These are phyloP conservation scores for Trematocara stigmaticum DNA, from an alignment of 2,113 vertebrate genomes.

Conservation along the genomic window DNA sequence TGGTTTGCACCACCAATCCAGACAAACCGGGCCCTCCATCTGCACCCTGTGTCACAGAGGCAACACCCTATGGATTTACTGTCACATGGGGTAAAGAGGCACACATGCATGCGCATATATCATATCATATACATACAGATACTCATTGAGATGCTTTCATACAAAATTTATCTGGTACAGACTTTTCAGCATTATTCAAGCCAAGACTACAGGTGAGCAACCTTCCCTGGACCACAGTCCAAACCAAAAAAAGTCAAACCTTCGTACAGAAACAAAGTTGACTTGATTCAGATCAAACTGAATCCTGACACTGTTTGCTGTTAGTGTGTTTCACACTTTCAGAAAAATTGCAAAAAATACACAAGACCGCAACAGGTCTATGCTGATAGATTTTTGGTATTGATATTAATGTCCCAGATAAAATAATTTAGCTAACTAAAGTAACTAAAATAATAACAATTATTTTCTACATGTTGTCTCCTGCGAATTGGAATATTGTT, in stretches of 20 bases:
- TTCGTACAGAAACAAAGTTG: not conserved
- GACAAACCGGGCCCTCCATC: conserved; percentile 92
- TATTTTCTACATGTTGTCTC: not conserved
- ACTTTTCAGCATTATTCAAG: not conserved
- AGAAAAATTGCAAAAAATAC: not conserved
- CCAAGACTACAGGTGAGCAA: not conserved
- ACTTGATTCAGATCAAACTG: not conserved
- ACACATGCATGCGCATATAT: not conserved
- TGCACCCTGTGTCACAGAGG: conserved; percentile 76
- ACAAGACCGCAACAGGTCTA: accelerated
- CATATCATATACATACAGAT: not conserved
- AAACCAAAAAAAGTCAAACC: not conserved
- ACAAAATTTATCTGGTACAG: not conserved
- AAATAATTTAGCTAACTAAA: not conserved
- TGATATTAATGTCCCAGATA: not conserved
- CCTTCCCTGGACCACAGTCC: not conserved
- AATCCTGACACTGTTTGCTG: not conserved
- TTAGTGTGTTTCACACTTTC: not conserved
- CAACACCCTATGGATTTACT: conserved; percentile 82
- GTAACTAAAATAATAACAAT: accelerated
- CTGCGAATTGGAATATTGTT: not conserved
- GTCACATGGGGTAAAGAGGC: conserved; percentile 86
- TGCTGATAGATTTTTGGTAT: not conserved
- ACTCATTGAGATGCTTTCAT: not conserved
- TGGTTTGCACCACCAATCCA: conserved; percentile 92